phyloP scores from a whole-genome alignment of 2,888 invertebrate genomes.

The Camponotus fellah region DNA sequence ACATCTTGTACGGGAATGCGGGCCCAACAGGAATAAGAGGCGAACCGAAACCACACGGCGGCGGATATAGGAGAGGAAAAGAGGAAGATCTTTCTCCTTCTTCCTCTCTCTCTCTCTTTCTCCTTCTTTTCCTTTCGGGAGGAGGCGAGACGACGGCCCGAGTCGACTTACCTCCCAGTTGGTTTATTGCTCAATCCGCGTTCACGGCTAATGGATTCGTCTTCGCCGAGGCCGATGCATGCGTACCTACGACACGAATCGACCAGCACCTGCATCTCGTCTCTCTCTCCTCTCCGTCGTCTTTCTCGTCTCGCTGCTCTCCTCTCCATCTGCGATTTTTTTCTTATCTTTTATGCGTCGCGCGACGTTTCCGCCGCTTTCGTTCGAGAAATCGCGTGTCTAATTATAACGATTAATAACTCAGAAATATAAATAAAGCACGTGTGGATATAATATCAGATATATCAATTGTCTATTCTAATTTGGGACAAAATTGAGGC shows the following conservation, averaged over 20 bases:
- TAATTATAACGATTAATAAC: background rate
- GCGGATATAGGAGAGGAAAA: slow-evolving; percentile 60
- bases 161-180: slow-evolving; percentile 84
- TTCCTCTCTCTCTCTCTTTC: background rate
- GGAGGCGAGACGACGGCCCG: slow-evolving; percentile 65
- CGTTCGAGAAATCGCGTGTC: background rate
- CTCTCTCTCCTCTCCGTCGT: background rate
- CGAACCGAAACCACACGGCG: slow-evolving; percentile 70
- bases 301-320: slow-evolving; percentile 15
- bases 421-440: background rate
- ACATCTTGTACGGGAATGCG: slow-evolving; percentile 86
- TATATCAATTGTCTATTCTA: background rate
- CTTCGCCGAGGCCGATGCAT: slow-evolving; percentile 75
- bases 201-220: slow-evolving; percentile 85
- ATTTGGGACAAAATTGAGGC: background rate
- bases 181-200: slow-evolving; percentile 86
- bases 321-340: background rate
- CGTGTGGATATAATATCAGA: too few relatives aligned
- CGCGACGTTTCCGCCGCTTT: background rate
- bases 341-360: background rate
- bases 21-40: slow-evolving; percentile 83
- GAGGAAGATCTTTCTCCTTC: slow-evolving; percentile 50
- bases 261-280: slow-evolving; percentile 68
- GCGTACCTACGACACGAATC: slow-evolving; percentile 71
- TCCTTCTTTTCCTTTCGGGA: slow-evolving; percentile 42